Evolutionary conservation across 2,113 vertebrate species (phyloP).

Genomic region (Todiramphus saurophagus): DNA sequence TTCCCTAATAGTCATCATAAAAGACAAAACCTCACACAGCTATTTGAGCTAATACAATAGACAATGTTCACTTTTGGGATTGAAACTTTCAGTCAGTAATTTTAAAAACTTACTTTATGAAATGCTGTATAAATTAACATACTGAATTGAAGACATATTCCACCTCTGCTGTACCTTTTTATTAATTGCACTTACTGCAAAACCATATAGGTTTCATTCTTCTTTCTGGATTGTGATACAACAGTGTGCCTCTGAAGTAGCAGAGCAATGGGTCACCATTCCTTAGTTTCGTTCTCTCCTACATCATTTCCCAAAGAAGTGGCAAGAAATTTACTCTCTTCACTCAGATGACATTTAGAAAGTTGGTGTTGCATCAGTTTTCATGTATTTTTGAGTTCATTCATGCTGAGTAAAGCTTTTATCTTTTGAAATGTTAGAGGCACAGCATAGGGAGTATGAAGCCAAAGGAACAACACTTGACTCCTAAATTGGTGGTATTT

Average conservation of each 20-base stretch:
- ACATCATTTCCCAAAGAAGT: not conserved
- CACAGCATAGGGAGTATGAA: not conserved
- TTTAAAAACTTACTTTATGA: not conserved
- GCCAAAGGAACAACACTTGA: not conserved
- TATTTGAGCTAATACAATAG: not conserved
- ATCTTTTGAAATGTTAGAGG: not conserved
- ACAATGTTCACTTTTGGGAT: not conserved
- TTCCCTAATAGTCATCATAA: not conserved
- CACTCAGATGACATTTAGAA: not conserved
- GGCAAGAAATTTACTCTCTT: not conserved
- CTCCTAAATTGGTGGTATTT: not conserved
- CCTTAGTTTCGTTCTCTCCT: not conserved
- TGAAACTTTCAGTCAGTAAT: not conserved
- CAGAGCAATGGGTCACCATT: not conserved
- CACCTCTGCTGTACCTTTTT: not conserved
- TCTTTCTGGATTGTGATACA: not conserved
- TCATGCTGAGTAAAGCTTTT: not conserved
- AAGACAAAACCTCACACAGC: not conserved
- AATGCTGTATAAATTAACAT: not conserved
- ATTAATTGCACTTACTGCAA: not conserved
- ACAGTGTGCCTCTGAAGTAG: not conserved
- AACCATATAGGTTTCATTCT: not conserved
- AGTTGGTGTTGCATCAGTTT: not conserved
- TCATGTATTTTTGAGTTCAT: not conserved
- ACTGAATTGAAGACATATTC: not conserved